Evolutionary conservation across 2,113 vertebrate species (phyloP), one percentile per base, ranked within the genome.

Genomic region (Prietella phreatophila): DNA sequence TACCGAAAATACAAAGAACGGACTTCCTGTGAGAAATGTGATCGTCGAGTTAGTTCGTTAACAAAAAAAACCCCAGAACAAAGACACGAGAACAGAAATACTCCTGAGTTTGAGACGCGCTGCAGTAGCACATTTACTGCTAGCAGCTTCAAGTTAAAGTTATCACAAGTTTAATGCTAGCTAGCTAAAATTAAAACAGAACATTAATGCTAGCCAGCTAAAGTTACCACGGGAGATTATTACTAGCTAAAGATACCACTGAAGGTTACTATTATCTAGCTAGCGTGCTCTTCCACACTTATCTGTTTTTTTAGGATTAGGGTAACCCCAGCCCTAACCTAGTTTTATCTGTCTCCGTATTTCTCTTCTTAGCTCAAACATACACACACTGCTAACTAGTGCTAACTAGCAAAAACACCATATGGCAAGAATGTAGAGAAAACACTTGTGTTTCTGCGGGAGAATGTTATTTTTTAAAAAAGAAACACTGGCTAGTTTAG

Each of bases 101-200:
- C 80, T 60, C 80, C 56, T 82, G 80, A 82, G 80, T 82, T 61
- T 82, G 56, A 61, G 56, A 82, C 2, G 36, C 36, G 56, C 80
- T 9, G 13, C 20, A 15, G 11, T 5, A 82, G 58, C 33, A 36
- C 80, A 27, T 60, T 82, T 42, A 42, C 5, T 82, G 80, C 56
- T 82, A 61, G 80, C 80, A 82, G 80, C 80, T 42, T 81, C 17
- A 58, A 33, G 76, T 39, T 73, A 36, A 79, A 33, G 47, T 42
- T 75, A 25, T 33, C 78, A 56, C 50, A 80, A 53, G 78, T n/a
- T 56, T 13, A 47, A 55, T 15, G 47, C 50, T 79, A 55, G 50
- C 25, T 79, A 5, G 22, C 9, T 58, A 36, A 81, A 36, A 4
- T 58, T 58, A 58, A 22, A 27, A 78, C 76, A n/a, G 47, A 15